Conservation (phyloP, 2,888 invertebrate species). For the Eupithecia exiguata region DNA sequence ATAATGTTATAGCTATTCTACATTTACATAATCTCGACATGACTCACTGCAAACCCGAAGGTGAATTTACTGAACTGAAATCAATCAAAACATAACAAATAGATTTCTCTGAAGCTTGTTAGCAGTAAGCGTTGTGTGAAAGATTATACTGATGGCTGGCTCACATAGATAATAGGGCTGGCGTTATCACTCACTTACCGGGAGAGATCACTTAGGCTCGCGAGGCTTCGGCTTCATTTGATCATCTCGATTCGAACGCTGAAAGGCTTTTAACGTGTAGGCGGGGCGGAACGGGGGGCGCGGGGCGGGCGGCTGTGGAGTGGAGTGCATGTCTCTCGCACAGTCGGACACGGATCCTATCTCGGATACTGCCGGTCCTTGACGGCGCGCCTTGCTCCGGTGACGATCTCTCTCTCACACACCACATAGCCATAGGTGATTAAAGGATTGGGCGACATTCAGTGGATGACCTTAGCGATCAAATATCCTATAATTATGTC, state of each 20-base stretch:
- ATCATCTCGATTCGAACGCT: constrained; percentile 33
- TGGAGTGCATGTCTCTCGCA: neutral
- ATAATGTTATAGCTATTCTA: neutral
- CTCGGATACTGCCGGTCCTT: neutral
- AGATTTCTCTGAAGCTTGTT: neutral
- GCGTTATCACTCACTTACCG: neutral
- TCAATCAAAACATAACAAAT: neutral
- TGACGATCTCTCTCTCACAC: neutral
- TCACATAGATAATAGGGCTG: neutral
- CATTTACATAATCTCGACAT: neutral
- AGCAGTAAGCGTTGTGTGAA: neutral
- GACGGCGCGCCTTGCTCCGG: neutral
- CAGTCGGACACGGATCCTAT: neutral
- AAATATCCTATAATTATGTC: no score
- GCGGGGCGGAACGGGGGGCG: neutral
- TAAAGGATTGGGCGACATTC: no score
- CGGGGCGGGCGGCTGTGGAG: neutral
- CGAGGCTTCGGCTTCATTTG: constrained; percentile 2
- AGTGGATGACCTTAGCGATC: no score
- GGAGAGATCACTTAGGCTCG: neutral
- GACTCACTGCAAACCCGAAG: neutral
- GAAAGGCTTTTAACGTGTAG: constrained; percentile 39
- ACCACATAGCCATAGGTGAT: no score
- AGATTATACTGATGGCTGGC: neutral
- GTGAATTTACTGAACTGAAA: neutral